Base-by-base conservation (phyloP, 2,888 invertebrate species). In the Stenchaetothrips biformis region DNA sequence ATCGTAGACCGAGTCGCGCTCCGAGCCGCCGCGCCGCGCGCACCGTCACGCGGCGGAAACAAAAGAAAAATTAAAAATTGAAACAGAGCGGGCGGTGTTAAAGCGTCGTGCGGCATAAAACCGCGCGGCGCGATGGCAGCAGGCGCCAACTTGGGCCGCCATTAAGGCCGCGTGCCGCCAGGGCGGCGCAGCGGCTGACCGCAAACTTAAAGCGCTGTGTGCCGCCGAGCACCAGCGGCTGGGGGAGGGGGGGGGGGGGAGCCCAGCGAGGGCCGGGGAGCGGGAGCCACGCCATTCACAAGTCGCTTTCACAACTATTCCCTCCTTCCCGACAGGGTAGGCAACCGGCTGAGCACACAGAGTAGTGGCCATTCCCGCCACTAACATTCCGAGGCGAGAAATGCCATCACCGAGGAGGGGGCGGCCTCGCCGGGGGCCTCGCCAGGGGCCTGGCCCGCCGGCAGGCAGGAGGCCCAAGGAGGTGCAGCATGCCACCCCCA, bases 331-430 rank as follows among this genome's bases (percentile, higher is more conserved):
- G 25, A 25, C 67, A 74, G 67, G 67, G 67, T 74, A 74, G 67
- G 67, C 67, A 74, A 74, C 67, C 67, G 59, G 59, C 59, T 59
- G 59, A 74, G 25, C 67, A 74, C 25, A 25, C 53, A 37, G 37
- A 37, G 37, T 37, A 37, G 37, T 37, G 37, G 37, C 53, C 18
- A 53, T 53, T 53, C 67, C 67, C 67, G 11, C 67, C 67, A 74
- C 67, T 74, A 74, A 74, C 67, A 74, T 74, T 74, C 67, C 67
- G 67, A 21, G 67, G 67, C n/a, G 67, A 74, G 67, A 74, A 74
- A 74, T 74, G 25, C 67, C 67, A 74, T 74, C 67, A 74, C 37
- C 37, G 37, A 37, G 37, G 37, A 37, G 37, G 37, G 37, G 37
- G 67, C 25, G 21, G 59, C 59, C 59, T 16, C 6, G 59, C 18